Evolutionary conservation across 2,113 vertebrate species (phyloP).

Genomic region (Brachypodius melanocephalos): DNA sequence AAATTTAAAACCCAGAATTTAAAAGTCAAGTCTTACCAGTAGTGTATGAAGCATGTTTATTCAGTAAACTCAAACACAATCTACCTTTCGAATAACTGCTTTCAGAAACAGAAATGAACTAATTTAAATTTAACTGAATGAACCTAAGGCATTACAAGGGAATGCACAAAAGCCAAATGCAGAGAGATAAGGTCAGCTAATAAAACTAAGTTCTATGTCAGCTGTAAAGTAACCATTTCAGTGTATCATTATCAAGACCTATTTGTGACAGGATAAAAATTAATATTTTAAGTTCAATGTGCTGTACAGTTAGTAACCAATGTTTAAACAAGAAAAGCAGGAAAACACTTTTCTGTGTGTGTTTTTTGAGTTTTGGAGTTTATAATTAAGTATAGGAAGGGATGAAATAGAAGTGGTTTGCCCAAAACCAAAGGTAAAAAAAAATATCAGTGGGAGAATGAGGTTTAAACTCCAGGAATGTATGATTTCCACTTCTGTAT

Average conservation of each 20-base stretch:
- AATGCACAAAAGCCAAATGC: neutral
- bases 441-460: neutral
- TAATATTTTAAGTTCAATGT: neutral
- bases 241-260: neutral
- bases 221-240: neutral
- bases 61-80: constrained; percentile 11
- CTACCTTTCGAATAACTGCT: neutral
- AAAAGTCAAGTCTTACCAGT: neutral
- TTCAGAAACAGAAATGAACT: neutral
- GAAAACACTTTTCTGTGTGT: neutral
- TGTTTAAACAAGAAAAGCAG: neutral
- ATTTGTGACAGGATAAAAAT: neutral
- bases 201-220: neutral
- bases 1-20: neutral
- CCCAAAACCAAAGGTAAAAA: neutral
- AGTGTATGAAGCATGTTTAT: neutral
- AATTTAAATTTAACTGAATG: constrained; percentile 14
- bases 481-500: neutral
- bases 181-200: neutral
- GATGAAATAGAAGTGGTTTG: neutral
- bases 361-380: neutral
- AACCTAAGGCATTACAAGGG: neutral
- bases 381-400: neutral
- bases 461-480: neutral
- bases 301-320: neutral